Evolutionary conservation across 2,113 vertebrate genomes (phyloP), one percentile per base, ranked within the genome.

Genomic region (Paedocypris sp.): DNA sequence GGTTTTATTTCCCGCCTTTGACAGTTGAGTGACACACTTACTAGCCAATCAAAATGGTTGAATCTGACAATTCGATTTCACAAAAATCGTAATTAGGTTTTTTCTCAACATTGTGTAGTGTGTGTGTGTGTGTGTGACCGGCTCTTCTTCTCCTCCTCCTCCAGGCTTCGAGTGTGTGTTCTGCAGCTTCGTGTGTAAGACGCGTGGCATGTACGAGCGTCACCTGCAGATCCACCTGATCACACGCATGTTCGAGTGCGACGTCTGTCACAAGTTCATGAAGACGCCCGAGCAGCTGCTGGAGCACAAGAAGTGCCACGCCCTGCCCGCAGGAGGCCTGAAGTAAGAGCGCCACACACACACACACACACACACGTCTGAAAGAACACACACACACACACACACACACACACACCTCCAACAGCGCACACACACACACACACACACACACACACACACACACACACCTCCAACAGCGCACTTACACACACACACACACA

Each of bases 311-410:
- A 97, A 94, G 86, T 98, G 95, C 84, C 95, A 98, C 87, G 90
- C 92, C 80, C 89, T 98, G 87, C 94, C 94, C 81, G 90, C 92
- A 68, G 94, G 94, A 93, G 95, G 95, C 89, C 94, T 98, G 92
- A 98, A 98, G 95, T 98, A 98, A 99, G 95, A 93, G 96, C 95
- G 97, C 92, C 94, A 97, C 96, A 94, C 97, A 97, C 90, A 92
- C n/a, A n/a, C n/a, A n/a, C n/a, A n/a, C n/a, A n/a, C n/a, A n/a
- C n/a, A n/a, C n/a, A n/a, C n/a, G n/a, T n/a, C n/a, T n/a, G n/a
- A n/a, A n/a, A n/a, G n/a, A n/a, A n/a, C n/a, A n/a, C n/a, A n/a
- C n/a, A 31, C 39, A 18, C 52, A 58, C 22, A 61, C 68, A 66
- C 49, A 31, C 39, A 18, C 52, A 58, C 22, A 61, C 68, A 66